phyloP scores from a whole-genome alignment of 2,888 invertebrate genomes.

The Ophraella communa region DNA sequence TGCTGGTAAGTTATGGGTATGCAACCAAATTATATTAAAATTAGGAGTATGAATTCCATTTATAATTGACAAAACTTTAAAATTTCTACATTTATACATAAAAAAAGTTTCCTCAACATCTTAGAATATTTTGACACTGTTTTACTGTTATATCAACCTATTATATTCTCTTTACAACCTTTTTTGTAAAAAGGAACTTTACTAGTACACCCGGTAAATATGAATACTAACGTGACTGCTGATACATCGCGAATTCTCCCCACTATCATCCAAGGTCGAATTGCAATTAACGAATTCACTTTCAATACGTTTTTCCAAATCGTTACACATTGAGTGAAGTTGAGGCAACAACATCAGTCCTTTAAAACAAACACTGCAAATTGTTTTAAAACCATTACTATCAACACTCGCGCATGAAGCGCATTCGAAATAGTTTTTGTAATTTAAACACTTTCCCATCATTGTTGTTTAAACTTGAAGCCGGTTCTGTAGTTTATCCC shows the following conservation, averaged over 20 bases:
- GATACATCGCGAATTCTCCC: not conserved
- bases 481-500: not conserved
- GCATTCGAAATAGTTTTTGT: not conserved
- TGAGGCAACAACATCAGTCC: conserved; percentile 7
- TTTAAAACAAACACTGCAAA: not conserved
- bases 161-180: too few relatives aligned
- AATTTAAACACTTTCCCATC: not conserved
- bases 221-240: not conserved
- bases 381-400: not conserved
- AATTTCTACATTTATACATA: too few relatives aligned
- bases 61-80: too few relatives aligned
- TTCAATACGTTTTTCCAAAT: not conserved
- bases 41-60: too few relatives aligned
- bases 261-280: not conserved
- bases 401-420: not conserved
- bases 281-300: not conserved
- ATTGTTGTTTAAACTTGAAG: not conserved
- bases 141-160: too few relatives aligned
- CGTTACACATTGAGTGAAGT: not conserved
- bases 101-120: too few relatives aligned
- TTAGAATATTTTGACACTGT: too few relatives aligned
- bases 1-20: too few relatives aligned
- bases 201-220: not conserved
- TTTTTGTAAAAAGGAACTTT: not conserved
- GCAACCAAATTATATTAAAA: too few relatives aligned